Conservation (phyloP, 1,140 invertebrate species). For the Akabosia matsudoensis region DNA sequence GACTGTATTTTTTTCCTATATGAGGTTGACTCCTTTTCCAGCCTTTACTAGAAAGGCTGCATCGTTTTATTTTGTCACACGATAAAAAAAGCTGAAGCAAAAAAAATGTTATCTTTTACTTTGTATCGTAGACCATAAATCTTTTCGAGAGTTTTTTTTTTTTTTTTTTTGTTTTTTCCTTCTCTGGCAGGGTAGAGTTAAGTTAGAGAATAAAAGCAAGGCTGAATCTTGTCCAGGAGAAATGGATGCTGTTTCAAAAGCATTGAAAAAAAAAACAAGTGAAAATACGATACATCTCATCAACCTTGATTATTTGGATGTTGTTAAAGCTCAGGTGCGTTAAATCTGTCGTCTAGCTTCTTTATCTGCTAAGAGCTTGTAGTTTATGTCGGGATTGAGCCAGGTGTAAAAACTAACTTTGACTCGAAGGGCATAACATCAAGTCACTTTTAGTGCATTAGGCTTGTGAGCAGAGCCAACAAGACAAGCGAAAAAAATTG, state of each 20-base stretch:
- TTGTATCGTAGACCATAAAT: conserved; percentile 7
- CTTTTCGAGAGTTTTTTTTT: not conserved
- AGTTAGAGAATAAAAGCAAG: not conserved
- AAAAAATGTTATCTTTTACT: conserved; percentile 6
- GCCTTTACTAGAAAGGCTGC: not conserved
- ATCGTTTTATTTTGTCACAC: conserved; percentile 18
- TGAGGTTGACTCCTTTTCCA: not conserved
- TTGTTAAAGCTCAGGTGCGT: not conserved
- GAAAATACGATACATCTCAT: not conserved
- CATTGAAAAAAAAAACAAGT: not conserved
- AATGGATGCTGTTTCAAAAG: too few relatives aligned
- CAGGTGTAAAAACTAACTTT: not conserved
- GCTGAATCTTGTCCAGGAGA: not conserved
- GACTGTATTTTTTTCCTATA: not conserved
- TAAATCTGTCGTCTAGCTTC: conserved; percentile 16
- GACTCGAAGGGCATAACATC: not conserved
- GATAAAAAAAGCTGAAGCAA: not conserved
- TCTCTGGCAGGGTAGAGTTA: too few relatives aligned
- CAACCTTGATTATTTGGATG: not conserved
- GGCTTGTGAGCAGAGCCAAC: not conserved
- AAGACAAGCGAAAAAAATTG: not conserved
- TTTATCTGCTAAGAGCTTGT: conserved; percentile 10
- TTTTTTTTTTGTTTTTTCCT: not conserved
- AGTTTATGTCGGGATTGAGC: not conserved
- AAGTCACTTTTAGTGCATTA: not conserved